Evolutionary conservation across 2,888 invertebrate species (phyloP), one percentile per base, ranked within the genome.

Genomic region (Vandiemenella viatica): DNA sequence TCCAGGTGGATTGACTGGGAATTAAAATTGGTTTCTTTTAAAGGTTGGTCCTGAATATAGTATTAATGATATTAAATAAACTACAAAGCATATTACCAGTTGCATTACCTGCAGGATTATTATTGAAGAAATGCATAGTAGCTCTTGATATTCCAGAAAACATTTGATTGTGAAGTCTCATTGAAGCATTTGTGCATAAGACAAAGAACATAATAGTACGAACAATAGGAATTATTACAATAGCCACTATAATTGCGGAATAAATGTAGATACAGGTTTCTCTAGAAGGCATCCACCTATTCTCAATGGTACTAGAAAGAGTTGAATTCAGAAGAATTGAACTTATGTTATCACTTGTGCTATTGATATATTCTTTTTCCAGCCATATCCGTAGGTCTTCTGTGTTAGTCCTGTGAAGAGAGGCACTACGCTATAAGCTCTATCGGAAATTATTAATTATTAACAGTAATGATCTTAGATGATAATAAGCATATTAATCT

Each of bases 31-130:
- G n/a, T n/a, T n/a, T n/a, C n/a, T n/a, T n/a, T n/a, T n/a, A n/a
- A n/a, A n/a, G n/a, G n/a, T n/a, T n/a, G n/a, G n/a, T n/a, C n/a
- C n/a, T n/a, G n/a, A n/a, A n/a, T n/a, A n/a, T n/a, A n/a, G n/a
- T n/a, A n/a, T n/a, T n/a, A n/a, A n/a, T n/a, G n/a, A n/a, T n/a
- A n/a, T n/a, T n/a, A n/a, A n/a, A n/a, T n/a, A n/a, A n/a, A n/a
- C n/a, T n/a, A n/a, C n/a, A n/a, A n/a, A n/a, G n/a, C n/a, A n/a
- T n/a, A n/a, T n/a, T n/a, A n/a, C n/a, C n/a, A n/a, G n/a, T n/a
- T n/a, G 4, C 26, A 16, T 48, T 43, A 50, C 50, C 50, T 46
- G 50, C 46, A 22, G 50, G 50, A 37, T 50, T 46, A 10, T 17
- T 15, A 15, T 46, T 43, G 46, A 50, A 50, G 37, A 50, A 50